Base-by-base conservation (phyloP, 2,888 invertebrate genomes). In the Charanyca ferruginea region DNA sequence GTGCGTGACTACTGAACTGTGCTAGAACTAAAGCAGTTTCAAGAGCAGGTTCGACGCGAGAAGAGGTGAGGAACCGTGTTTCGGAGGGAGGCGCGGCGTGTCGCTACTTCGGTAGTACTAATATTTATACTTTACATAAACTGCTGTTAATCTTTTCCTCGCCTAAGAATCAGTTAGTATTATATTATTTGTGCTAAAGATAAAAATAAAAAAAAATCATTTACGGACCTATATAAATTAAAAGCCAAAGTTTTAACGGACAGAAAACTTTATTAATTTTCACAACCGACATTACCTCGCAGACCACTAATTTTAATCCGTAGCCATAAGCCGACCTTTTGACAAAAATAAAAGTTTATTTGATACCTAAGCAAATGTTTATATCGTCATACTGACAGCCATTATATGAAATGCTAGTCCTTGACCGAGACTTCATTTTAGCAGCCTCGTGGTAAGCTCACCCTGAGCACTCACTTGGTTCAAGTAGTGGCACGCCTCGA, bases 261-360 rank as follows among this genome's bases (percentile, higher is more conserved):
- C 3, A 63, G 9, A n/a, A 2, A 63, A 69, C 70, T 64, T 60
- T 70, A 60, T 73, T 60, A 75, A 65, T 73, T 59, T 65, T 8
- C 64, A 13, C 32, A 64, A 48, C 35, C 32, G 44, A 51, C 58
- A 69, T 58, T 64, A 64, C n/a, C 45, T 59, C n/a, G 8, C 58
- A 47, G 47, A 51, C 76, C 52, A 53, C 60, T 60, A 61, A 76
- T 75, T 70, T 45, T 52, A 53, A 65, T 48, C 48, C 54, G 16
- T n/a, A 35, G 32, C 41, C 22, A 23, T 38, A 32, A 52, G 7
- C 18, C 49, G 42, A 18, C 35, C 59, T 48, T 70, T 73, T 70
- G 32, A 18, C 23, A 41, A 25, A 22, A 69, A 44, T 52, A 52
- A 48, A 73, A 28, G 45, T 45, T 54, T 63, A 55, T 47, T 63